Base-by-base conservation (phyloP, 2,797 vertebrate species). In the Scleropages formosus region DNA sequence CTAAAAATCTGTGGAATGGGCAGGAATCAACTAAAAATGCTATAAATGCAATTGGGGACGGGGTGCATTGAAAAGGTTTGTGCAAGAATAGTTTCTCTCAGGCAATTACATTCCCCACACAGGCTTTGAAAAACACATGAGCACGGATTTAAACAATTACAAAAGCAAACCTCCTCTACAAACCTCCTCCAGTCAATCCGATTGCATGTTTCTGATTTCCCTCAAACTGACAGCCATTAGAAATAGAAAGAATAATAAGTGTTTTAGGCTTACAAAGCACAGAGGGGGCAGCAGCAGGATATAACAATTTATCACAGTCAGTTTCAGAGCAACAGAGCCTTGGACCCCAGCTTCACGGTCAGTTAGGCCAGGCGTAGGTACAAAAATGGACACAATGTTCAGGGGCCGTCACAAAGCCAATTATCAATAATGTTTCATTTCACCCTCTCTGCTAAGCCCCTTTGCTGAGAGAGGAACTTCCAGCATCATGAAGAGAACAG, bases 341-440 rank as follows among this genome's bases (percentile, higher is more conserved):
- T 20, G 4, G 15, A 15, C 49, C 81, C 77, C 49, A 88, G 82
- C 89, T 91, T 91, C 88, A 88, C 70, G 82, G 85, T 88, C 88
- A 89, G 83, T 91, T 90, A 90, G 85, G 80, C 67, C 84, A 89
- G 89, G 89, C 84, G 84, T 81, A 88, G 78, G 83, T 87, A 88
- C 80, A 90, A 88, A n/a, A 88, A 84, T 80, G 84, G 83, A 84
- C 87, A 81, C 66, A 61, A 82, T 72, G 72, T 39, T 68, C 74
- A 84, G 31, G 31, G 31, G 68, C 87, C 86, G 89, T 82, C 84
- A 88, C 76, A 75, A 77, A 85, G 80, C 74, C 85, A 90, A 88
- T 87, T 89, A 88, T 83, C 82, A 80, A 83, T 82, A 84, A 85
- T 78, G 77, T 85, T 88, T 88, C 86, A 90, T 90, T 90, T 90